Percentiles rank a stretch among this genome's conserved stretches.
These are phyloP conservation scores for Setipinna tenuifilis DNA, from an alignment of 2,797 vertebrate genomes.

Conservation along the genomic window DNA sequence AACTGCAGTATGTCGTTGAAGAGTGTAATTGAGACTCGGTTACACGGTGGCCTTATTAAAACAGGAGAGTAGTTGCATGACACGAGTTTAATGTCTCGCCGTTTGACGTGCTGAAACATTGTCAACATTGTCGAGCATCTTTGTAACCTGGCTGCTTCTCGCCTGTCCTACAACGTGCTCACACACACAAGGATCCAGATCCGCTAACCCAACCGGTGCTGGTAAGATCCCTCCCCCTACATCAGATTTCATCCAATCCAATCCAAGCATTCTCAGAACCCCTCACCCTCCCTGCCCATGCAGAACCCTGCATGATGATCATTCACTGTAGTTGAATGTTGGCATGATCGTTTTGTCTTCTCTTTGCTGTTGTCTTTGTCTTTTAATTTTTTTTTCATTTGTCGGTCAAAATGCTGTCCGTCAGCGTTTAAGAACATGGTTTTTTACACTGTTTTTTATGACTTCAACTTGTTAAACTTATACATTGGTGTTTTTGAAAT, in stretches of 20 bases:
- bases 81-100: background rate
- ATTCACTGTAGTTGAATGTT: background rate
- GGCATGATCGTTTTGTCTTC: conserved; percentile 13
- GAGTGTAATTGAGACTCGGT: background rate
- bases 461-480: conserved; percentile 7
- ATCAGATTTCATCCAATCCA: conserved; percentile 68
- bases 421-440: background rate
- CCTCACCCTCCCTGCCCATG: conserved; percentile 39
- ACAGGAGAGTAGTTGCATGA: background rate
- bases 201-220: conserved; percentile 99
- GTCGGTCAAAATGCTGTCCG: background rate
- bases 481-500: conserved; percentile 23
- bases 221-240: conserved; percentile 82
- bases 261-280: conserved; percentile 48
- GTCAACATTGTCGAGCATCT: conserved; percentile 64
- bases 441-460: background rate
- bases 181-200: conserved; percentile 98
- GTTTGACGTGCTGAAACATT: conserved; percentile 21
- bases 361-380: background rate
- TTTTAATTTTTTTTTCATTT: background rate
- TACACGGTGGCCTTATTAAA: background rate
- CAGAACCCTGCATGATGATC: conserved; percentile 59
- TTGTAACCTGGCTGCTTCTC: conserved; percentile 75
- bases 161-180: conserved; percentile 88
- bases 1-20: background rate